Evolutionary conservation across 2,113 vertebrate genomes (phyloP).

Genomic region (Pseudorhombus dupliciocellatus): DNA sequence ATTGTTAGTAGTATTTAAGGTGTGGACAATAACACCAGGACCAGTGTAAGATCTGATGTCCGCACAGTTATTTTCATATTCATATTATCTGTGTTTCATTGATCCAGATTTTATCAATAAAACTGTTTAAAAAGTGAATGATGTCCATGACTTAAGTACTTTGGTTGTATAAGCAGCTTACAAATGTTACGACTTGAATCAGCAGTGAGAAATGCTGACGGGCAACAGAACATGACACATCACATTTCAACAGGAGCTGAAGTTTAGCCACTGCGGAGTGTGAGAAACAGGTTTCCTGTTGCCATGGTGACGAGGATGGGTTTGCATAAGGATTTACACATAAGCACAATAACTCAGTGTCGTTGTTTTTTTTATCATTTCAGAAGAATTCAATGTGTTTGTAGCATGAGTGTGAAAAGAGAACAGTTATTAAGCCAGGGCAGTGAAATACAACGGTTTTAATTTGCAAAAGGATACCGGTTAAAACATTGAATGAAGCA

Average conservation of each 20-base stretch:
- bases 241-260: neutral
- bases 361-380: conserved; percentile 45
- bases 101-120: too few species aligned
- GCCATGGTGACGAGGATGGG: conserved; percentile 53
- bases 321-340: conserved; percentile 1
- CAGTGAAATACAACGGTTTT: conserved; percentile 74
- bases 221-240: neutral
- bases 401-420: neutral
- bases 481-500: conserved; percentile 82
- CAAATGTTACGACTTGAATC: neutral
- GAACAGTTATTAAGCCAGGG: conserved; percentile 13
- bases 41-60: too few species aligned
- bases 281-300: conserved; percentile 39
- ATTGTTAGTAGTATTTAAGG: too few species aligned
- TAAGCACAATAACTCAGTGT: neutral
- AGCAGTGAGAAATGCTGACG: neutral
- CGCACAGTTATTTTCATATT: too few species aligned
- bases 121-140: too few species aligned
- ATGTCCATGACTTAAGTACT: too few species aligned
- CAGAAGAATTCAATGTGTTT: neutral
- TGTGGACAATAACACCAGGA: too few species aligned
- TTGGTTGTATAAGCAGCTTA: too few species aligned
- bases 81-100: too few species aligned
- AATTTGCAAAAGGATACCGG: conserved; percentile 79
- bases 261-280: neutral